Percentiles rank a stretch among this genome's conserved stretches.
These are phyloP conservation scores for Coluber constrictor DNA, from an alignment of 2,797 vertebrate genomes.

Conservation along the genomic window DNA sequence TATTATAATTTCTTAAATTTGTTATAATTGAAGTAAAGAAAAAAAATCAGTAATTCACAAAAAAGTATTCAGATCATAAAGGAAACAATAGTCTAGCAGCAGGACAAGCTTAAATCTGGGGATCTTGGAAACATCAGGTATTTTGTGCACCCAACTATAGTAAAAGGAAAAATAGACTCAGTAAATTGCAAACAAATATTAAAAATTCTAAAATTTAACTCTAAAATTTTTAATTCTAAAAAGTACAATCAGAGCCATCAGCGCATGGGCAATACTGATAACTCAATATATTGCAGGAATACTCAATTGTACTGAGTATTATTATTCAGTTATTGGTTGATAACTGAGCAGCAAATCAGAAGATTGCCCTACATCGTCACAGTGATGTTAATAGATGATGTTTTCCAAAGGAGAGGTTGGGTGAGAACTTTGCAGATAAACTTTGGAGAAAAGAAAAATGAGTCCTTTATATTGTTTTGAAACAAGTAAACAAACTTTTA, in stretches of 20 bases:
- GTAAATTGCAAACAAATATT: neutral
- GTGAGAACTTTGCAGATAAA: neutral
- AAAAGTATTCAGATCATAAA: neutral
- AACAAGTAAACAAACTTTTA: neutral
- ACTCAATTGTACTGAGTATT: neutral
- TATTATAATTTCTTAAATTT: neutral
- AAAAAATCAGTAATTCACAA: neutral
- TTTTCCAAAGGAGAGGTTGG: neutral
- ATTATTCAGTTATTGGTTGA: neutral
- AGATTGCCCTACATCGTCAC: neutral
- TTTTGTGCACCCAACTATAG: neutral
- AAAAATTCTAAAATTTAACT: neutral
- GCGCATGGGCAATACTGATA: neutral
- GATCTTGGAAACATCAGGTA: neutral
- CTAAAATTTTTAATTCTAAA: neutral
- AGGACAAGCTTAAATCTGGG: neutral
- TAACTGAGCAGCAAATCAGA: neutral
- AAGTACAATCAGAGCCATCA: neutral
- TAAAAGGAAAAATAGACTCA: neutral
- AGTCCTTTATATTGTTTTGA: neutral
- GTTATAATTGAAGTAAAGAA: neutral
- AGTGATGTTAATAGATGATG: neutral
- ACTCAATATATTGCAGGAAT: neutral
- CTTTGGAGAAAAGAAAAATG: neutral
- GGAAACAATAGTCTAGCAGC: neutral